Evolutionary conservation across 2,888 invertebrate species (phyloP).

Genomic region (Poecilobothrus nobilitatus): DNA sequence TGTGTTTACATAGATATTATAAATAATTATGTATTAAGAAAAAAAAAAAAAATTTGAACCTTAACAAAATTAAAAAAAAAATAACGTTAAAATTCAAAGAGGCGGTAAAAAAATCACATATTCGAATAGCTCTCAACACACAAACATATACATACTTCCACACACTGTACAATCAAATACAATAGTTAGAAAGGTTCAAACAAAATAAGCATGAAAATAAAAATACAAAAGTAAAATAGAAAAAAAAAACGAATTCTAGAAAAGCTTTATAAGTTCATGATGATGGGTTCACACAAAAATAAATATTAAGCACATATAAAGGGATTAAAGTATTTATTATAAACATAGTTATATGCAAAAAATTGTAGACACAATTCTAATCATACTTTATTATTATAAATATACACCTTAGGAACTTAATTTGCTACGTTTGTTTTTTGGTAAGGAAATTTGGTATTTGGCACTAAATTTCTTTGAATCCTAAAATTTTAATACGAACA

Average conservation of each 20-base stretch:
- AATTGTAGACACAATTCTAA: too few species aligned
- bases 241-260: not conserved
- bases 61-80: not conserved
- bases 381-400: too few species aligned
- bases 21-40: not conserved
- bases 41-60: not conserved
- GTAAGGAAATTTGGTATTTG: too few species aligned
- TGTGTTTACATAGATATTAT: not conserved
- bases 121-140: not conserved
- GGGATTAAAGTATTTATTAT: too few species aligned
- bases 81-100: not conserved
- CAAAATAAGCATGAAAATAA: too few species aligned
- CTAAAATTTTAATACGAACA: too few species aligned
- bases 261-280: not conserved
- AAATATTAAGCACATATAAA: not conserved
- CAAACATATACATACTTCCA: not conserved
- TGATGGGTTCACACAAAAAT: not conserved
- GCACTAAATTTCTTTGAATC: too few species aligned
- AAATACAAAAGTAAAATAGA: not conserved
- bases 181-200: not conserved
- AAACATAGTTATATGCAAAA: too few species aligned
- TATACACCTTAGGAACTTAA: too few species aligned
- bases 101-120: slow-evolving; percentile 4
- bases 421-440: too few species aligned
- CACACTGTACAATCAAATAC: too few species aligned